phyloP scores from a whole-genome alignment of 2,797 vertebrate genomes.

The Morelia viridis region DNA sequence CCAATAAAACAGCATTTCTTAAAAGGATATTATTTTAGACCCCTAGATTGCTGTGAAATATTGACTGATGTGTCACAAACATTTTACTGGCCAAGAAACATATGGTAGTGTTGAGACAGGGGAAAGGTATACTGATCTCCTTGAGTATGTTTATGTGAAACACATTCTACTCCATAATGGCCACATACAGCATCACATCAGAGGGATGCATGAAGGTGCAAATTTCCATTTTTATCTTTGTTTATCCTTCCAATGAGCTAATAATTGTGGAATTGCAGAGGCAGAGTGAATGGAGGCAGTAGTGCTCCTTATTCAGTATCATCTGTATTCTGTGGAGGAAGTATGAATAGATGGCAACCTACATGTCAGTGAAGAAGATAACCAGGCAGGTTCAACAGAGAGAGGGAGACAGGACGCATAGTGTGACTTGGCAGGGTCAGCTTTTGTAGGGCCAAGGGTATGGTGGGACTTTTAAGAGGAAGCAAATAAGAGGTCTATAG shows the following conservation, averaged over 20 bases:
- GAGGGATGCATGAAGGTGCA: neutral
- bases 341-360: neutral
- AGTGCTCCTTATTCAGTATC: neutral
- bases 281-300: neutral
- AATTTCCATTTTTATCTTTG: neutral
- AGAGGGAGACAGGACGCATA: too few species aligned
- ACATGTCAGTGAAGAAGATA: too few species aligned
- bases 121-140: neutral
- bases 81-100: neutral
- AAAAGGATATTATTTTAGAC: neutral
- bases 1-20: neutral
- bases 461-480: too few species aligned
- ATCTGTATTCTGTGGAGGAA: neutral
- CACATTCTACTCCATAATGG: neutral
- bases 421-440: too few species aligned
- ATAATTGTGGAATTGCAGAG: neutral
- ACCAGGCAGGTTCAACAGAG: too few species aligned
- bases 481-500: too few species aligned
- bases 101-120: neutral
- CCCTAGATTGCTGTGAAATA: neutral
- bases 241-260: neutral
- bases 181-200: neutral
- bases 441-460: too few species aligned
- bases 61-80: neutral
- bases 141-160: neutral